Base-by-base conservation (phyloP, 2,888 invertebrate genomes). In the Zhuqinia jingwanae region DNA sequence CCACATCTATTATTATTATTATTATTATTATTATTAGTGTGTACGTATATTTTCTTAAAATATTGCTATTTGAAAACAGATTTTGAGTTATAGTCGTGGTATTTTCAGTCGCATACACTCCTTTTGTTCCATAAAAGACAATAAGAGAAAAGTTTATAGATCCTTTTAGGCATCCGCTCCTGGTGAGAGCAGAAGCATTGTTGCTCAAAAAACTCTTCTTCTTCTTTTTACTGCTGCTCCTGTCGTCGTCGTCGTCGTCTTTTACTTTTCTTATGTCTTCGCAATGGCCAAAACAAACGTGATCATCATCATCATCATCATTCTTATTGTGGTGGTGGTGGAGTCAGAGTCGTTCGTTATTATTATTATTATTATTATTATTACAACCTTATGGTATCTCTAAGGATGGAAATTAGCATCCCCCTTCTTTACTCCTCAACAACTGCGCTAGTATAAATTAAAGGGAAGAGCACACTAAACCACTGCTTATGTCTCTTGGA, bases 381-480 rank as follows among this genome's bases (percentile, higher is more conserved):
- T 22, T 45, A 68, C 27, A 10, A 13, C 75, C 60, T 45, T 73
- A 81, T 82, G 63, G 82, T 63, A 73, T 63, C 70, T 42, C 11
- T 15, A 65, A 53, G 63, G 65, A 79, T 70, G 80, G 36, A 53
- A 50, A 80, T 70, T 36, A 80, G 47, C 80, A 27, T 42, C 75
- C 75, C 50, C 63, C 45, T 47, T 75, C 36, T 42, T 25, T 36
- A 36, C 36, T 36, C 36, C 36, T 36, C 36, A 36, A 60, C 70
- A 56, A 68, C 56, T 50, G 82, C 82, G 30, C 47, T 73, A 17
- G 42, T 30, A 75, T 50, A 82, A 82, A 82, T 82, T 82, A 82
- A 56, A 82, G 82, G 75, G 82, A 58, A 82, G 82, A 82, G 30
- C 53, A 47, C 45, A 81, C 73, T 70, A 63, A 82, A 82, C 58